Conservation (phyloP, 1,140 invertebrate genomes). For the Drosophila jambulina region DNA sequence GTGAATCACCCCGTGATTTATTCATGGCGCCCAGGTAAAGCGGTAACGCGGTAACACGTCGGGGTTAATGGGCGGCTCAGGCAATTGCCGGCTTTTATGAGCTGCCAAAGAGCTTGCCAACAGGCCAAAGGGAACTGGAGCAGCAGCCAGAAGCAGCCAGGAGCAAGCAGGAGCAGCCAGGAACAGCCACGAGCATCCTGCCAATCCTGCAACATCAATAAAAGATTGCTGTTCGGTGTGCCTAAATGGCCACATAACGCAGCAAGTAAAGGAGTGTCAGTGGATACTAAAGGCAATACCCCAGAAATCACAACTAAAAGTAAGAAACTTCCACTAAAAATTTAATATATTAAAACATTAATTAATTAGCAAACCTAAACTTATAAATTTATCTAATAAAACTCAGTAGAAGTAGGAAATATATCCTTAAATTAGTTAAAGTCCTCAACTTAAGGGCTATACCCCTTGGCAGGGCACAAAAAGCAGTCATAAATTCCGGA, state of each 20-base stretch:
- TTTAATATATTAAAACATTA: background rate
- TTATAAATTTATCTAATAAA: no score
- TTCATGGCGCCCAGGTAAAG: constrained; percentile 69
- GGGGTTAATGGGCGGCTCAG: constrained; percentile 73
- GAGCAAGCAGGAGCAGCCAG: background rate
- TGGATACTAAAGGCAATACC: background rate
- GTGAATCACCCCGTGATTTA: constrained; percentile 73
- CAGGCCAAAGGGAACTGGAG: constrained; percentile 12
- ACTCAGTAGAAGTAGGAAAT: no score
- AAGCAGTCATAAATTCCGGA: constrained; percentile 23
- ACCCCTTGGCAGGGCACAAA: background rate
- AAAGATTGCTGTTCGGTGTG: constrained; percentile 25
- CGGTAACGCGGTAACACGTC: constrained; percentile 35
- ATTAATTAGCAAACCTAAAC: no score
- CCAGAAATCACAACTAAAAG: background rate
- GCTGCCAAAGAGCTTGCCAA: constrained; percentile 67
- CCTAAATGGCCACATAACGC: constrained; percentile 24
- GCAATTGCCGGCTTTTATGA: constrained; percentile 67
- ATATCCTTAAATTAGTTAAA: background rate
- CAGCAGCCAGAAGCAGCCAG: background rate
- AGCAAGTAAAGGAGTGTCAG: background rate
- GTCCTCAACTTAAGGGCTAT: background rate
- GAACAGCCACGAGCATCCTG: background rate
- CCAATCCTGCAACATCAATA: constrained; percentile 36
- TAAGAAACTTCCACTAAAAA: background rate